These are phyloP conservation scores for Leptopilina clavipes DNA, from an alignment of 1,140 invertebrate genomes.

Conservation along the genomic window DNA sequence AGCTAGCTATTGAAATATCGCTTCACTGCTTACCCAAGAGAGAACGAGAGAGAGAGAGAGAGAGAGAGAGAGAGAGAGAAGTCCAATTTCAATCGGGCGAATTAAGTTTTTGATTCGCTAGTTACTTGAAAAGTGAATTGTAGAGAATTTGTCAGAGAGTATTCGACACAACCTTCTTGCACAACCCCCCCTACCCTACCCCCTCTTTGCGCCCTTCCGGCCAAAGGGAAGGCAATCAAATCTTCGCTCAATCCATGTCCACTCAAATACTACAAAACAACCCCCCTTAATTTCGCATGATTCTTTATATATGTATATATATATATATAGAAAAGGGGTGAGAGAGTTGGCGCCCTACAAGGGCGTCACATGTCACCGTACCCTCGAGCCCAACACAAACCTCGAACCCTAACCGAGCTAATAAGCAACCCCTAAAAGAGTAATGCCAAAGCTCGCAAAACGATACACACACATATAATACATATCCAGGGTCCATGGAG, in stretches of 20 bases:
- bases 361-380: conserved; percentile 58
- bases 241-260: conserved; percentile 48
- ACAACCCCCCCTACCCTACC: not conserved
- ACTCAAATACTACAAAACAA: conserved; percentile 49
- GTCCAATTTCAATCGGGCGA: conserved; percentile 29
- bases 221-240: conserved; percentile 55
- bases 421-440: conserved; percentile 66
- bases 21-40: not conserved
- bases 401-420: conserved; percentile 64
- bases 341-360: conserved; percentile 46
- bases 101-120: not conserved
- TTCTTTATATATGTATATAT: conserved; percentile 49
- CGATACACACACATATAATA: conserved; percentile 32
- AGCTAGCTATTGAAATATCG: conserved; percentile 22
- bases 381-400: conserved; percentile 36
- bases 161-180: not conserved
- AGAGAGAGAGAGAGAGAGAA: not conserved
- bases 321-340: conserved; percentile 20
- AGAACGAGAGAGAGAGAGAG: too few species aligned
- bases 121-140: conserved; percentile 8
- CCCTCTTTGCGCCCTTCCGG: conserved; percentile 9
- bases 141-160: not conserved
- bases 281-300: conserved; percentile 59
- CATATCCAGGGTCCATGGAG: conserved; percentile 29
- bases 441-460: conserved; percentile 48